Conservation (phyloP, 2,113 vertebrate genomes). For the Paramisgurnus dabryanus region DNA sequence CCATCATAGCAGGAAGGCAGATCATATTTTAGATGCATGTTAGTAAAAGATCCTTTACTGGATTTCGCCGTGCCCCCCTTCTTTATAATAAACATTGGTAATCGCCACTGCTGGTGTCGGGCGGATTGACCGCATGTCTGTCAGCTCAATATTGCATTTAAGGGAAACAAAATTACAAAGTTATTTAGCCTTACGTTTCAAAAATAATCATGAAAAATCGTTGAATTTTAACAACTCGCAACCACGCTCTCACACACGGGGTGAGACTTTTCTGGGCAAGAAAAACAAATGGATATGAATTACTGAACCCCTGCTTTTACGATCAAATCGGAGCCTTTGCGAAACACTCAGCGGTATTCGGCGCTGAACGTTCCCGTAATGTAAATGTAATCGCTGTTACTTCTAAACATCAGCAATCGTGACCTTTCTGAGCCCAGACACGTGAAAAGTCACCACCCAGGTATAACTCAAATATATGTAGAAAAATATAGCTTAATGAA, state of each 20-base stretch:
- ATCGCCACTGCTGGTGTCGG: constrained; percentile 46
- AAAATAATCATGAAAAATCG: constrained; percentile 70
- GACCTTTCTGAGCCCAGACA: constrained; percentile 27
- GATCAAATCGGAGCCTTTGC: background rate
- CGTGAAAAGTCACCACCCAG: constrained; percentile 60
- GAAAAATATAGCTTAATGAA: constrained; percentile 82
- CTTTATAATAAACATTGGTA: constrained; percentile 14
- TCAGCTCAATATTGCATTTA: constrained; percentile 55
- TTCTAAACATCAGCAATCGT: constrained; percentile 2
- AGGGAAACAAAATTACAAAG: constrained; percentile 82
- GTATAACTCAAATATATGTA: constrained; percentile 77
- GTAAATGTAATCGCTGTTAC: background rate
- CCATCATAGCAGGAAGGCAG: constrained; percentile 13
- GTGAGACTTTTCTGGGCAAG: constrained; percentile 45
- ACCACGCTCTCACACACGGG: constrained; percentile 41
- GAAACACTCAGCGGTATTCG: constrained; percentile 1
- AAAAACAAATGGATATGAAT: constrained; percentile 27
- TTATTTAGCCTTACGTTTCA: constrained; percentile 68
- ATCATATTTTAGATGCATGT: background rate
- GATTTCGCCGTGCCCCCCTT: constrained; percentile 15
- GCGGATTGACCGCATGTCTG: constrained; percentile 39
- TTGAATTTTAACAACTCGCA: constrained; percentile 67
- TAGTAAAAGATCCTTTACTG: background rate
- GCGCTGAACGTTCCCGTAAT: background rate
- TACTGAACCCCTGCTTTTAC: constrained; percentile 43